Evolutionary conservation across 1,140 invertebrate genomes (phyloP).

Genomic region (Euura lappo): DNA sequence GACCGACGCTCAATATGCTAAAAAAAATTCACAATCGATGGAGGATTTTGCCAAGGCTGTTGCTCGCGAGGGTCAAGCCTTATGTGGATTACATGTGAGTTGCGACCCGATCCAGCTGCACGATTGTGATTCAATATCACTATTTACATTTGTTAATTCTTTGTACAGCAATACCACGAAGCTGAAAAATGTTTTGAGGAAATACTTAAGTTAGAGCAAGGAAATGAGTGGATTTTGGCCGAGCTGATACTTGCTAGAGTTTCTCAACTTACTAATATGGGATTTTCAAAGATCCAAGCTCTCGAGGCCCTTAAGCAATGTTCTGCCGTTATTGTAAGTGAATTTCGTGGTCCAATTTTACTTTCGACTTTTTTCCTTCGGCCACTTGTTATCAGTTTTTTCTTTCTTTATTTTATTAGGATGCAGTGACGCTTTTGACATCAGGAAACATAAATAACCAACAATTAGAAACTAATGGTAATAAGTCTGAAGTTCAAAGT

Average conservation of each 20-base stretch:
- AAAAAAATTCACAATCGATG: background rate
- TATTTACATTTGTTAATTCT: background rate
- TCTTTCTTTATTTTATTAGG: background rate
- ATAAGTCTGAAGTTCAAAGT: background rate
- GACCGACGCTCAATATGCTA: background rate
- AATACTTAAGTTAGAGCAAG: conserved; percentile 19
- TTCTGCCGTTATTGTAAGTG: background rate
- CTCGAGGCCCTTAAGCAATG: background rate
- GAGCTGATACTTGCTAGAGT: conserved; percentile 19
- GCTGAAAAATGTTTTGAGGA: conserved; percentile 22
- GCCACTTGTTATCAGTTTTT: background rate
- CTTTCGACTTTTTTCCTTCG: background rate
- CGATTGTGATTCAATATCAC: too few relatives aligned
- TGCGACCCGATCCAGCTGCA: too few relatives aligned
- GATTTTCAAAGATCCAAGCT: conserved; percentile 14
- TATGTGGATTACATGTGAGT: background rate
- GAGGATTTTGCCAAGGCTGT: background rate
- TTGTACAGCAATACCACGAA: conserved; percentile 16
- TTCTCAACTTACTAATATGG: conserved; percentile 24
- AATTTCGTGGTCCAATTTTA: background rate
- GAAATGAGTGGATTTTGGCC: conserved; percentile 19
- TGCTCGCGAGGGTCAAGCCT: background rate
- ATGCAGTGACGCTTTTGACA: background rate
- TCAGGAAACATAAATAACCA: background rate
- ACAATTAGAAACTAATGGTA: background rate